These are phyloP conservation scores for Harpalus rufipes DNA, from an alignment of 2,888 invertebrate species.

Conservation along the genomic window DNA sequence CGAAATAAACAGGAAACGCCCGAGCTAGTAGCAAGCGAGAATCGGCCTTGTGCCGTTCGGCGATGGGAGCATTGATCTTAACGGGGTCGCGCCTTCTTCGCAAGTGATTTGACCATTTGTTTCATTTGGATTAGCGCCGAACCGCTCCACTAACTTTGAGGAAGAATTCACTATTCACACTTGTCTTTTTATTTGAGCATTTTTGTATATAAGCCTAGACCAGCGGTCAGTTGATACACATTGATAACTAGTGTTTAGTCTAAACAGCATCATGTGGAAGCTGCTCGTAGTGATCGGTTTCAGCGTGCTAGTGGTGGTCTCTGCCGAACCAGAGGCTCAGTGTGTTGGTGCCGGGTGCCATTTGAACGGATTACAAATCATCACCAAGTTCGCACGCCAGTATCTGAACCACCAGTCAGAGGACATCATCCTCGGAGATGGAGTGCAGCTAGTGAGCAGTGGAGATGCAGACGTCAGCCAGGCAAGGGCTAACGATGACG, in stretches of 20 bases:
- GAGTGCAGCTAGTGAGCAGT: slow-evolving; percentile 82
- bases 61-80: slow-evolving; percentile 54
- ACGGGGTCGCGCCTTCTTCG: slow-evolving; percentile 66
- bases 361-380: slow-evolving; percentile 78
- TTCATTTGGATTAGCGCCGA: slow-evolving; percentile 62
- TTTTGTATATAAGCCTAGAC: slow-evolving; percentile 66
- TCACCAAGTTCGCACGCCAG: slow-evolving; percentile 79
- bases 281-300: slow-evolving; percentile 65
- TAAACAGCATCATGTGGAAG: slow-evolving; percentile 65
- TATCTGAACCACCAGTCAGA: slow-evolving; percentile 78
- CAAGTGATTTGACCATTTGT: slow-evolving; percentile 67
- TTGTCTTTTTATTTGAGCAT: slow-evolving; percentile 65
- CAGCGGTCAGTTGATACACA: slow-evolving; percentile 67
- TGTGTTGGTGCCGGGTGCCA: slow-evolving; percentile 70
- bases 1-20: slow-evolving; percentile 65
- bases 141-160: slow-evolving; percentile 67
- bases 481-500: slow-evolving; percentile 79
- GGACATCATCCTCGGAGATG: slow-evolving; percentile 81
- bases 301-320: slow-evolving; percentile 63
- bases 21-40: slow-evolving; percentile 54
- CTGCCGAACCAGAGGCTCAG: slow-evolving; percentile 63
- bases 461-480: slow-evolving; percentile 77
- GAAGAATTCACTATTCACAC: slow-evolving; percentile 67
- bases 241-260: slow-evolving; percentile 65
- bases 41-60: slow-evolving; percentile 42